Evolutionary conservation across 2,113 vertebrate genomes (phyloP), one percentile per base, ranked within the genome.

Genomic region (Sinosuthora webbiana): DNA sequence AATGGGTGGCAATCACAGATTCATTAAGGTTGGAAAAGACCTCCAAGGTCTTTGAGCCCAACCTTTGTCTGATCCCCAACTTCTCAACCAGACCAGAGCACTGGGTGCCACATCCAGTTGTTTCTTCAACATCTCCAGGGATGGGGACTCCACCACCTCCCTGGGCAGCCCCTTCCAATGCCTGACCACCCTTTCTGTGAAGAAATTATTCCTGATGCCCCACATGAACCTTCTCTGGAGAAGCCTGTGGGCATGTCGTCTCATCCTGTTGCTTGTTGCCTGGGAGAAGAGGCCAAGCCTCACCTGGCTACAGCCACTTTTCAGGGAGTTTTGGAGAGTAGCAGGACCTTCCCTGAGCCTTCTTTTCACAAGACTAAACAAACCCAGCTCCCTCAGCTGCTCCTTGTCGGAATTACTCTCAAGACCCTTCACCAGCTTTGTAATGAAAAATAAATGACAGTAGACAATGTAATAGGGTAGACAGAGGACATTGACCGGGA

Each of bases 61-160:
- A 13, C 25, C 11, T 41, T 49, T 69, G 21, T 31, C 14, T 55
- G 41, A 69, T 35, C 47, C 7, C 15, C 41, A 62, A 1, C 10
- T 25, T 70, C 27, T 55, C 64, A 56, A 18, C 2, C 14, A 68
- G 31, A 31, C 2, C n/a, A 37, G 41, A 55, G 20, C 23, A 8
- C 53, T 16, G 45, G 44, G 15, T 49, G n/a, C 35, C 25, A 33
- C 0, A 0, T 41, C 18, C 42, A 42, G 25, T 7, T 7, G 2
- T 56, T 90, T 35, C 35, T 49, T 56, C 22, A 20, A 7, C 49
- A 37, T 9, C 5, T 49, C 25, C 35, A 49, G 42, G 8, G 5
- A 16, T 24, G 42, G 25, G 18, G 2, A 31, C 30, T 69, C 47
- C 35, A 70, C 27, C 42, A 16, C 41, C 7, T 63, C 31, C 30